Evolutionary conservation across 2,113 vertebrate species (phyloP), one percentile per base, ranked within the genome.

Genomic region (Solea solea): DNA sequence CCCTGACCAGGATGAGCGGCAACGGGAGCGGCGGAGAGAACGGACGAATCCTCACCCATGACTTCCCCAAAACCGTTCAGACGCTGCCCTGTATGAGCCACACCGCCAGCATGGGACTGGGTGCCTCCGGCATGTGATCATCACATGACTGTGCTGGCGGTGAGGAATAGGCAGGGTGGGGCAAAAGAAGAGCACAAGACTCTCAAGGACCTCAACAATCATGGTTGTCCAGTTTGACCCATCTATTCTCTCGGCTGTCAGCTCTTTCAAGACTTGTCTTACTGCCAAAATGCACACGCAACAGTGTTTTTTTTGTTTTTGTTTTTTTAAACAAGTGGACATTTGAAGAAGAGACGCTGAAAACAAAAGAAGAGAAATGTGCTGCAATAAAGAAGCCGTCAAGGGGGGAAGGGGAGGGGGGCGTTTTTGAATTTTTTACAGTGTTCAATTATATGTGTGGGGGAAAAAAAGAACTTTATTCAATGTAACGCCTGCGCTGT

Each of bases 11-110:
- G 81, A 95, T 96, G 66, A 96, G 96, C 8, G 95, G 96, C 77
- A 95, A 95, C n/a, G 94, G 94, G 72, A 88, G 84, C 53, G 89
- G 90, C 84, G 97, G 97, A 83, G 98, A 99, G 92, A 99, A 99
- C 2, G 98, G 98, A 82, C 95, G 98, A 78, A 95, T 99, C 85
- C 95, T 98, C 89, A 95, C 95, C 91, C 97, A 98, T n/a, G 97
- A 99, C 93, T 98, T 97, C 90, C 95, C 96, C 87, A 98, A 98
- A 93, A 95, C 97, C 84, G 95, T 99, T 93, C 98, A 98, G 91
- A 96, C 97, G 0, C 95, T 99, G 88, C 97, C 98, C 69, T 98
- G 97, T 92, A 98, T 99, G 97, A 97, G 98, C 91, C 97, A 99
- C 94, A 95, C 95, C 82, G 96, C 97, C 66, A 96, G 96, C 91